Percentiles rank a stretch among this genome's conserved stretches.
phyloP scores from a whole-genome alignment of 2,797 vertebrate genomes.

The Sebastes trivittatus region DNA sequence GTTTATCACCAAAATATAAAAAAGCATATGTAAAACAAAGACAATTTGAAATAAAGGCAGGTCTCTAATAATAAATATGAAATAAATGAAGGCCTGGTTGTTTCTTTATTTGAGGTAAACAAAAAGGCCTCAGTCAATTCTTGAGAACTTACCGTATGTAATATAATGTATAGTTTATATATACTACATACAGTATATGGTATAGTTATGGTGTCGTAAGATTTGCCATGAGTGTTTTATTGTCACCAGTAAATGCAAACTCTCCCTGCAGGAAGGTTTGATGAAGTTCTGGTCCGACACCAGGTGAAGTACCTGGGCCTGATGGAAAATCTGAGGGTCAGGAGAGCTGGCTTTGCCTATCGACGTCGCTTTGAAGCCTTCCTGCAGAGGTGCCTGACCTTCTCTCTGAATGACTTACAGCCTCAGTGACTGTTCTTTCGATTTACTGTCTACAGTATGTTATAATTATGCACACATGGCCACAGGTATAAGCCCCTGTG shows the following conservation, averaged over 20 bases:
- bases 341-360: constrained; percentile 97
- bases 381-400: constrained; percentile 86
- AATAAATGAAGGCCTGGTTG: not conserved
- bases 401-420: not conserved
- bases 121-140: not conserved
- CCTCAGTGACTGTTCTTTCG: not conserved
- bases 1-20: not conserved
- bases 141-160: not conserved
- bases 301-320: constrained; percentile 97
- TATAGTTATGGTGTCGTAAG: not conserved
- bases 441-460: not conserved
- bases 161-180: not conserved
- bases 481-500: constrained; percentile 95
- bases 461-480: not conserved
- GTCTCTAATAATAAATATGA: not conserved
- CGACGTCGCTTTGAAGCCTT: constrained; percentile 94
- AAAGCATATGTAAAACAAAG: not conserved
- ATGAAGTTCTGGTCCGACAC: constrained; percentile 95
- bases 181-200: not conserved
- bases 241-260: not conserved
- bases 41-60: not conserved
- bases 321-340: constrained; percentile 96
- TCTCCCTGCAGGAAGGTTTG: constrained; percentile 87
- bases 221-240: not conserved
- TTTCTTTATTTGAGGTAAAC: not conserved